These are phyloP conservation scores for Beaufortia kweichowensis DNA, from an alignment of 2,113 vertebrate genomes.

Conservation along the genomic window DNA sequence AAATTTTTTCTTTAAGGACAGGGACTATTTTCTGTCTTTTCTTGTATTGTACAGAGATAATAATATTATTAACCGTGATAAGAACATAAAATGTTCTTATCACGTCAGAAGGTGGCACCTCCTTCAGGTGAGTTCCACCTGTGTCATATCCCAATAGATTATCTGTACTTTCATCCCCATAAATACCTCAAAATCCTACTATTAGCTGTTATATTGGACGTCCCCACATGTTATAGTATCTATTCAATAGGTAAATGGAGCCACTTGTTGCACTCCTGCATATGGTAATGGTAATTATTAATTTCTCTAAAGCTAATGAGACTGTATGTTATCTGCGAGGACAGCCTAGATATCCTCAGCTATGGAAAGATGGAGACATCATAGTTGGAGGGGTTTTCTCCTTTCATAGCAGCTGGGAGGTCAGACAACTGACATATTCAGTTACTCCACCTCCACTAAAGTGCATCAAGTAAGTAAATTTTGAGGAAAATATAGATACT, in stretches of 20 bases:
- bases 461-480: conserved; percentile 40
- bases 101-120: conserved; percentile 31
- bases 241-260: conserved; percentile 32
- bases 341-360: conserved; percentile 32
- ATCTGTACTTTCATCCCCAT: conserved; percentile 11
- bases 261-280: conserved; percentile 38
- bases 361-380: conserved; percentile 47
- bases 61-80: too few species aligned
- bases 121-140: conserved; percentile 1
- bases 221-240: too few species aligned
- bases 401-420: conserved; percentile 46
- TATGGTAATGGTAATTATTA: conserved; percentile 33
- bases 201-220: too few species aligned
- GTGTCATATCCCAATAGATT: conserved; percentile 1
- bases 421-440: conserved; percentile 27
- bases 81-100: not conserved
- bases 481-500: too few species aligned
- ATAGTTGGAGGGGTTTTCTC: conserved; percentile 46
- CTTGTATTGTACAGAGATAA: too few species aligned
- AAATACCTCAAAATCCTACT: conserved; percentile 41
- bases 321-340: conserved; percentile 37
- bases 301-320: conserved; percentile 39
- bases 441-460: conserved; percentile 25
- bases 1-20: too few species aligned
- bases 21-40: too few species aligned